Percentiles rank a stretch among this genome's conserved stretches.
Conservation (phyloP, 2,797 vertebrate species). For the Rostrhamus sociabilis region DNA sequence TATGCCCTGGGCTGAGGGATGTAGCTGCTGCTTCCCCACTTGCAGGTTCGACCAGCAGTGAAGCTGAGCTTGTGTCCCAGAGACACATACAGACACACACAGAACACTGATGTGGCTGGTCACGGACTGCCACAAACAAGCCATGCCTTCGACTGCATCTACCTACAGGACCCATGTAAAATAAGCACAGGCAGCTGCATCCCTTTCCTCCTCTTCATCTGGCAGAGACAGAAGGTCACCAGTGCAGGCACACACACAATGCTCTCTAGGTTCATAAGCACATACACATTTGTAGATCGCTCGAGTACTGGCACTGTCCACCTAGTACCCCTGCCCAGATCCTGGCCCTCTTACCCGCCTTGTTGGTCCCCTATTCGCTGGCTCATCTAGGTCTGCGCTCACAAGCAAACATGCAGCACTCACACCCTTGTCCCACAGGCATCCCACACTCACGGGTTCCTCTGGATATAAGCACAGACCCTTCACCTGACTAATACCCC, state of each 20-base stretch:
- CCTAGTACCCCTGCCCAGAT: background rate
- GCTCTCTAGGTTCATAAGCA: background rate
- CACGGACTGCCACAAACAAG: background rate
- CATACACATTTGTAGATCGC: background rate
- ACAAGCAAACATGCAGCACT: background rate
- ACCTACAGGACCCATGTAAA: background rate
- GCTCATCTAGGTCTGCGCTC: fast-evolving
- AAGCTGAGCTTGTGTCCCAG: background rate
- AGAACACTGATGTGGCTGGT: background rate
- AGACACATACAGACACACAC: background rate
- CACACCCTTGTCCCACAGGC: background rate
- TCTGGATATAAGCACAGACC: background rate
- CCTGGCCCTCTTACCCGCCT: background rate
- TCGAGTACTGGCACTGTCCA: background rate
- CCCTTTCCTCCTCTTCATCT: background rate
- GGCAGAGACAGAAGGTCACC: background rate
- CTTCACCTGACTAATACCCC: too few relatives aligned
- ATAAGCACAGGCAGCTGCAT: too few relatives aligned
- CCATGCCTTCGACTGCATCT: background rate
- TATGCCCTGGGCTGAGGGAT: background rate
- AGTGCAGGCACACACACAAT: background rate
- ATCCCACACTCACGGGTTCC: too few relatives aligned
- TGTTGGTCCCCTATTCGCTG: background rate
- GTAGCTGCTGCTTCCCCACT: background rate
- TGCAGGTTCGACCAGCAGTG: background rate